A percentile compares a stretch with the other conserved stretches of the same genome.
Evolutionary conservation across 2,888 invertebrate species (phyloP).

Genomic region (Prionchulus punctatus): DNA sequence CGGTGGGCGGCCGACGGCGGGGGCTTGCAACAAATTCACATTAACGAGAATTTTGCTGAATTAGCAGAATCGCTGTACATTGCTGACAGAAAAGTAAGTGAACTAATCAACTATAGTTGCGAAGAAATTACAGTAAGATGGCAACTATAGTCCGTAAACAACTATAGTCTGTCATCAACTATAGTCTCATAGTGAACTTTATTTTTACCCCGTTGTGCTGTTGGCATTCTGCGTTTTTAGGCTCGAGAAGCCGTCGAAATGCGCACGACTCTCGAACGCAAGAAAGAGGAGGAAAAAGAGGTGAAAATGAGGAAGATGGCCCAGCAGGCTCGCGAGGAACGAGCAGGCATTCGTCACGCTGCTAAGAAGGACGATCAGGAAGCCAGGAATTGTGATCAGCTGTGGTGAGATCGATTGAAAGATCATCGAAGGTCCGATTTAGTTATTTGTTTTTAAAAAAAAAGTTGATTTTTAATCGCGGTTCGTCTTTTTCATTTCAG

Average conservation of each 20-base stretch:
- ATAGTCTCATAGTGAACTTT: constrained; percentile 5
- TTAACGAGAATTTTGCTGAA: constrained; percentile 98
- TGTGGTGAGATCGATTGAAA: too few relatives aligned
- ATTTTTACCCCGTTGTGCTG: neutral
- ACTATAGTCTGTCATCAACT: too few relatives aligned
- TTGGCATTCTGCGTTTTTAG: constrained; percentile 18
- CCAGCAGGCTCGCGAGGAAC: constrained; percentile 81
- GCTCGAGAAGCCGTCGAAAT: constrained; percentile 94
- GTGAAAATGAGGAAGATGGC: constrained; percentile 80
- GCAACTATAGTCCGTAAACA: neutral
- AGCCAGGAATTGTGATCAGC: too few relatives aligned
- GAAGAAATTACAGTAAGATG: neutral
- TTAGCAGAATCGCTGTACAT: constrained; percentile 92
- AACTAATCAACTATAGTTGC: too few relatives aligned
- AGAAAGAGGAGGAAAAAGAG: constrained; percentile 92
- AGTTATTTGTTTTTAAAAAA: too few relatives aligned
- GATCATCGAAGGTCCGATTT: too few relatives aligned
- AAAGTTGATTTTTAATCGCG: too few relatives aligned
- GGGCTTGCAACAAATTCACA: constrained; percentile 74
- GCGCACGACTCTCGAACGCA: constrained; percentile 81
- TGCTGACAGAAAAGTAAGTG: constrained; percentile 64
- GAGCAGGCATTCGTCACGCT: constrained; percentile 56
- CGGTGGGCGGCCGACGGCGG: constrained; percentile 92
- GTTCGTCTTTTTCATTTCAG: constrained; percentile 32
- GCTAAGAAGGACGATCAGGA: constrained; percentile 18